Conservation (phyloP, 2,797 vertebrate genomes). For the Eutrigla gurnardus region DNA sequence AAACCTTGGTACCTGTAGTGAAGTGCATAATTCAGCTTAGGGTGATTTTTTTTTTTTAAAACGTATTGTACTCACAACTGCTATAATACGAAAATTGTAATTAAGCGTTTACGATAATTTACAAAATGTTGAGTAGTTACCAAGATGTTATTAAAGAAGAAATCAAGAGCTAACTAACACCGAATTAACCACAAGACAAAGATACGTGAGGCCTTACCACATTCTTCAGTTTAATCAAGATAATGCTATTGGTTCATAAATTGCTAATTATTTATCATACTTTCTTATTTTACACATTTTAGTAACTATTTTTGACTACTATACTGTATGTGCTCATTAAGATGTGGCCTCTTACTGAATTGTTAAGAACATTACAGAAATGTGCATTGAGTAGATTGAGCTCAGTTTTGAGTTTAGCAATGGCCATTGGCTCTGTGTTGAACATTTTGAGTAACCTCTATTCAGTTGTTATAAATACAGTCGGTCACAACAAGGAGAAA, state of each 20-base stretch:
- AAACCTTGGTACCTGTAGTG: constrained; percentile 21
- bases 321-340: not conserved
- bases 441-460: not conserved
- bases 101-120: too few relatives aligned
- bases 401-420: not conserved
- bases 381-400: not conserved
- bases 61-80: too few relatives aligned
- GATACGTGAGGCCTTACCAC: too few relatives aligned
- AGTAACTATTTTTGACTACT: not conserved
- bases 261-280: not conserved
- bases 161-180: not conserved
- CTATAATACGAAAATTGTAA: too few relatives aligned
- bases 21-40: not conserved
- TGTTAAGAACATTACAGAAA: not conserved
- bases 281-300: not conserved
- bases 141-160: not conserved
- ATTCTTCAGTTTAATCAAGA: too few relatives aligned
- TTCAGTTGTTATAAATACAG: constrained; percentile 4
- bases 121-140: not conserved
- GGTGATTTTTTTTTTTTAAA: too few relatives aligned
- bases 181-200: not conserved
- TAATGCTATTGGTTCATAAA: too few relatives aligned
- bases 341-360: not conserved
- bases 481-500: not conserved
- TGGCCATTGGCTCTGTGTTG: not conserved